Base-by-base conservation (phyloP, 2,797 vertebrate genomes). In the Thunnus albacares region DNA sequence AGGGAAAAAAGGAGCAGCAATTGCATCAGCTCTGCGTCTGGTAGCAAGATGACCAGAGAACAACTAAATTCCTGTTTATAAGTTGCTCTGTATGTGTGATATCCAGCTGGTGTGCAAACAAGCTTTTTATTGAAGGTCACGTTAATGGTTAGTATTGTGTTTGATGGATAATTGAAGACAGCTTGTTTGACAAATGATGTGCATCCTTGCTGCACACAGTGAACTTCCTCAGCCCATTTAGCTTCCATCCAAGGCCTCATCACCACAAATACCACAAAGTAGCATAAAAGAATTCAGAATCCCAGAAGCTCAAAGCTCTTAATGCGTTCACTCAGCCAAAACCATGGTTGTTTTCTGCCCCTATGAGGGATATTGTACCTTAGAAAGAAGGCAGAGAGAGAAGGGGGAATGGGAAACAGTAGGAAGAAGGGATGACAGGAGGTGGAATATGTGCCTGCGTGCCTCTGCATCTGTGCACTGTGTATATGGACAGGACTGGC, bases 171-270 rank as follows among this genome's bases (percentile, higher is more conserved):
- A 80, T 67, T 77, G 71, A 85, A 79, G 71, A 58, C 75, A 77
- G 74, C 45, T 59, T 87, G 75, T 53, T 58, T 83, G 75, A 86
- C 28, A 87, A 90, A 80, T 83, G 74, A 80, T 79, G 75, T 82
- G 84, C 65, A 64, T 82, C 83, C 62, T 78, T 60, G 49, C 72
- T 26, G 69, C 75, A 83, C 59, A 47, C 33, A 63, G 74, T 33
- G 60, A 86, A 80, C 77, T 77, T 71, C 65, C 68, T 80, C 62
- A 76, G 77, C 49, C 70, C 81, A 70, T 87, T 88, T 81, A 79
- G 71, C 66, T n/a, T 3, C 66, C 72, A 75, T 62, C 74, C 71
- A 41, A 64, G 51, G 65, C 66, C 78, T 86, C 60, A 87, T 83
- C 75, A 66, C 53, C 52, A 65, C 62, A 72, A 80, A 87, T 45